These are phyloP conservation scores for Zalophus californianus DNA, from an alignment of 2,797 vertebrate genomes.

Conservation along the genomic window DNA sequence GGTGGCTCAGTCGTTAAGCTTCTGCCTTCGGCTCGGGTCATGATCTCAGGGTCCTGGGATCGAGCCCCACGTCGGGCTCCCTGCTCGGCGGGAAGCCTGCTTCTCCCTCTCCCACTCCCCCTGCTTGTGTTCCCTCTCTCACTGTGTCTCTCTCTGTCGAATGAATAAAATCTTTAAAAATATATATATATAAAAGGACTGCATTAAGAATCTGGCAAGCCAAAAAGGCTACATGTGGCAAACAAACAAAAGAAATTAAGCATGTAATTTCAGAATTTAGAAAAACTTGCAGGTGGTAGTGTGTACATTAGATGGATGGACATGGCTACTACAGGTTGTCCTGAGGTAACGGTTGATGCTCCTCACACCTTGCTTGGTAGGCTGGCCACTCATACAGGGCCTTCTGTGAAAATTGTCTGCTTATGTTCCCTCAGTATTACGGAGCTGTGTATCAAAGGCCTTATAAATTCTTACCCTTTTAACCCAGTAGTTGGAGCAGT, in stretches of 20 bases:
- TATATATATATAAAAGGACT: background rate
- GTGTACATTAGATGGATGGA: background rate
- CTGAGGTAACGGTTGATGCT: background rate
- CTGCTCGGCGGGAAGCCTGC: no score
- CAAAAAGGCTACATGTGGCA: background rate
- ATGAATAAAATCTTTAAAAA: no score
- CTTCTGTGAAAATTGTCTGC: background rate
- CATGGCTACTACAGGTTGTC: background rate
- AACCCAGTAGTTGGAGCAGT: background rate
- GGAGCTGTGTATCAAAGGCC: background rate
- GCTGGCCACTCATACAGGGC: background rate
- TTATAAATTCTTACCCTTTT: constrained; percentile 6
- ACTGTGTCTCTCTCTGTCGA: no score
- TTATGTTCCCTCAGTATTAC: background rate
- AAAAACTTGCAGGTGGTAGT: background rate
- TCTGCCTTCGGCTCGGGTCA: no score
- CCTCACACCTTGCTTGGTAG: background rate
- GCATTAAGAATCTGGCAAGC: background rate
- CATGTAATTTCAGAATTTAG: background rate
- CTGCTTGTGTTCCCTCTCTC: no score
- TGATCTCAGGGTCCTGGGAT: no score
- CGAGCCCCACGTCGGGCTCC: no score
- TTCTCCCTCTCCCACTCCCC: no score
- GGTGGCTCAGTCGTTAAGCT: no score
- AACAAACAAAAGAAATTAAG: background rate